Evolutionary conservation across 2,888 invertebrate genomes (phyloP).

Genomic region (Scrobipalpa costella): DNA sequence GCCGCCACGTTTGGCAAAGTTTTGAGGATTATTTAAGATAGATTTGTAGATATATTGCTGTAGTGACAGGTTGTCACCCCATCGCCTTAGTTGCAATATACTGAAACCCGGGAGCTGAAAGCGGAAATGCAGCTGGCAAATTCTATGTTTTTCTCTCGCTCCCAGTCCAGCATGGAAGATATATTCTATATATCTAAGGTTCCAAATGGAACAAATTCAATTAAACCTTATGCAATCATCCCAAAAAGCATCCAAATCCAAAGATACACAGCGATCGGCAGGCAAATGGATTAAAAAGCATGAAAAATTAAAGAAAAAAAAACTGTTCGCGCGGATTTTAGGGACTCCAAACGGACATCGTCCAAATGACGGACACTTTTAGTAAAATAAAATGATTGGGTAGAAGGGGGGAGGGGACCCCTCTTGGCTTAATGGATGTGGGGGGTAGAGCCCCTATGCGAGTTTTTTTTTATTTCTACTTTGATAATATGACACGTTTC

Average conservation of each 20-base stretch:
- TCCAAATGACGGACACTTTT: conserved; percentile 14
- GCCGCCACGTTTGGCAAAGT: no score
- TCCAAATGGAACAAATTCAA: no score
- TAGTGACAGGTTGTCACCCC: no score
- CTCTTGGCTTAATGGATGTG: conserved; percentile 13
- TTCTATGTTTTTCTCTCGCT: no score
- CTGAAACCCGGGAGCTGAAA: no score
- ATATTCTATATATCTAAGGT: no score
- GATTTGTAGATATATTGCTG: no score
- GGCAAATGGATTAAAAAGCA: conserved; percentile 14
- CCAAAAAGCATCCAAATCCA: background rate
- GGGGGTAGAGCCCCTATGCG: background rate
- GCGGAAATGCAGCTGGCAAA: no score
- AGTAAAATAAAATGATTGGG: background rate
- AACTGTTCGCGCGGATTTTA: conserved; percentile 10
- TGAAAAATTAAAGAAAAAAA: conserved; percentile 9
- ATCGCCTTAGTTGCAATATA: no score
- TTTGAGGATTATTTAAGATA: no score
- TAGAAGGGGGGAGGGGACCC: background rate
- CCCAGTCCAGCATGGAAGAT: no score
- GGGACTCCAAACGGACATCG: conserved; percentile 9
- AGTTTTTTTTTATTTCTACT: conserved; percentile 4
- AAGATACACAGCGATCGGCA: background rate
- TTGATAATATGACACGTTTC: background rate
- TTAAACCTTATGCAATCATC: background rate